Evolutionary conservation across 2,797 vertebrate species (phyloP), one percentile per base, ranked within the genome.

Genomic region (Leptatherina wallacei): DNA sequence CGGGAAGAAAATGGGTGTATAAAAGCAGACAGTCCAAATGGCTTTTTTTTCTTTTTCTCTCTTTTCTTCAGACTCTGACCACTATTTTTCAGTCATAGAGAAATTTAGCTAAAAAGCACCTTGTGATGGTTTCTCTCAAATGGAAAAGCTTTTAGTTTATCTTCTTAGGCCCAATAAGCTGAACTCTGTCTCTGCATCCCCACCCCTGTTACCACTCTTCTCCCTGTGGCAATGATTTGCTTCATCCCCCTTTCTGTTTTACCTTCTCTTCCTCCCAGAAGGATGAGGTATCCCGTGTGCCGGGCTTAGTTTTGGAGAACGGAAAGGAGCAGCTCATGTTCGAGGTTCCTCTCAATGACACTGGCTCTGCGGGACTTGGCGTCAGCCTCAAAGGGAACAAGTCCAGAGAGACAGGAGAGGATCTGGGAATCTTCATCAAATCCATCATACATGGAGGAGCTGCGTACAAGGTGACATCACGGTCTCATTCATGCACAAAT

Each of bases 351-450:
- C 94, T 99, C 70, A 99, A 97, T 56, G 98, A 99, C 85, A 96
- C 95, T 0, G 98, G 98, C 52, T 99, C 98, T 6, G 98, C 98
- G 35, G 98, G 98, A 58, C 95, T 99, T 32, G 98, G 98, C 2
- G 89, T 99, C 90, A 99, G 98, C 90, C 95, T 99, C 77, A 99
- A 99, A 92, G 98, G 98, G 74, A 99, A 99, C 93, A 99, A 98
- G 88, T 97, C 97, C 71, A 94, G 96, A 64, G 97, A 99, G 91
- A 98, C 96, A 0, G 96, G 96, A 62, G 95, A 96, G 33, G 98
- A 99, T 90, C 94, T 99, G 89, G 98, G 98, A 40, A 99, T 99
- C 94, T 99, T 99, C 88, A 98, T 99, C 91, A 99, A 99, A 86
- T 98, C 97, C 14, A 91, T 99, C 81, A 99, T 99, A 85, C 97